Evolutionary conservation across 1,140 invertebrate species (phyloP), one percentile per base, ranked within the genome.

Genomic region (Yoshiicerus persimilis): DNA sequence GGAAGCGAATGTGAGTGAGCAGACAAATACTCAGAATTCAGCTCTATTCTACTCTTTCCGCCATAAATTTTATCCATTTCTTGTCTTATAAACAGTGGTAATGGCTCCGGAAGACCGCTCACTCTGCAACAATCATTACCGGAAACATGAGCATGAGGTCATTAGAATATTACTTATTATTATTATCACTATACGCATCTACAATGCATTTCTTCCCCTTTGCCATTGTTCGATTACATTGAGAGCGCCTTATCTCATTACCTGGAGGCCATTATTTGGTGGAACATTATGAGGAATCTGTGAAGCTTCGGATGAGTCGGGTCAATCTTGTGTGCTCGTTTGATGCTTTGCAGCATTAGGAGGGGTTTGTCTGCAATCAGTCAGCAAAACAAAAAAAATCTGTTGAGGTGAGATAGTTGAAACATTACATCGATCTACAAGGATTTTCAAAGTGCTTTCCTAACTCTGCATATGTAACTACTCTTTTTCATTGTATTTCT

Each of bases 281-380:
- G 93, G 91, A 98, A 97, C 77, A 95, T 94, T 84, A 98, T 94
- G 47, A 98, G 92, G 92, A 97, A 98, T 91, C 95, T 95, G 93
- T 98, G 97, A 34, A 99, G 93, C 90, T 96, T 95, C 25, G 96
- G 96, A 94, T 98, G 94, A 1, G 94, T 93, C 3, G 94, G 92
- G 91, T 96, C 94, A 87, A 98, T 91, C 56, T 94, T 94, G 92
- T 95, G 94, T 75, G 97, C 97, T 70, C 98, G 94, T 92, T 97
- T 98, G 91, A 99, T 95, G 89, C 96, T 97, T 93, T 98, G 96
- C 85, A 98, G 93, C 97, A 98, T 98, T 70, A 98, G 93, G 70
- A 98, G 93, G 64, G 95, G 95, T 92, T 96, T 96, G 91, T 95
- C 95, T 96, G 83, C 34, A 62, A 84, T 41, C 41, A 84, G 27